Evolutionary conservation across 37 sponge, comb jelly and placozoan species (phyloP), one percentile per base, ranked within the genome.

Genomic region (Halichondria panicea): DNA sequence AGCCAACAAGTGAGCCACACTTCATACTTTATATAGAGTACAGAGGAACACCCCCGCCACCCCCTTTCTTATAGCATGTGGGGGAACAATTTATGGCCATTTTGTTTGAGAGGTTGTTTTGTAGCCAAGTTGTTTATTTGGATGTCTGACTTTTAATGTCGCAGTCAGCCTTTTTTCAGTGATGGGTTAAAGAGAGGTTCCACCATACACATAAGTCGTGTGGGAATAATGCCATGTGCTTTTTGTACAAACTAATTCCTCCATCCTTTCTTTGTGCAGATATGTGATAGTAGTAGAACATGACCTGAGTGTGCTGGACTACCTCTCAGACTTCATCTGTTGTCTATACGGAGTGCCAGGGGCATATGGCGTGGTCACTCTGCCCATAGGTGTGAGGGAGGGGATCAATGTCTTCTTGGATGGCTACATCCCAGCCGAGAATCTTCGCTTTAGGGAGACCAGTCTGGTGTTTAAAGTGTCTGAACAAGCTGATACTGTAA

Each of bases 371-470:
- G 99, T 98, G 4, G 99, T 98, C 24, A 98, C 99, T 33, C 68
- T 98, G 89, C 99, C 99, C 53, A 91, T 92, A 74, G 72, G 96
- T 39, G 99, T 98, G 8, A 80, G 94, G 40, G 96, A 98, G 81
- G 99, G 97, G 50, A 98, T 98, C 80, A 98, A 98, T 55, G 84
- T 98, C 12, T 98, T 98, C 64, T 91, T 98, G 70, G 99, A 98
- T 80, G 99, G 99, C 19, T 98, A 87, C 75, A 75, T 98, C 9
- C 99, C 99, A 0, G 92, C 99, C 7, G 99, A 98, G 71, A 98
- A 98, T 72, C 81, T 98, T 28, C 66, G 99, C 0, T 98, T 98
- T 74, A 87, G 99, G 37, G 92, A 95, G 31, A 86, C 92, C 40
- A 88, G 85, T 36, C 86, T 98, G 25, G 81, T 91, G 22, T 98